Conservation (phyloP, 2,113 vertebrate species). For the Channa argus region DNA sequence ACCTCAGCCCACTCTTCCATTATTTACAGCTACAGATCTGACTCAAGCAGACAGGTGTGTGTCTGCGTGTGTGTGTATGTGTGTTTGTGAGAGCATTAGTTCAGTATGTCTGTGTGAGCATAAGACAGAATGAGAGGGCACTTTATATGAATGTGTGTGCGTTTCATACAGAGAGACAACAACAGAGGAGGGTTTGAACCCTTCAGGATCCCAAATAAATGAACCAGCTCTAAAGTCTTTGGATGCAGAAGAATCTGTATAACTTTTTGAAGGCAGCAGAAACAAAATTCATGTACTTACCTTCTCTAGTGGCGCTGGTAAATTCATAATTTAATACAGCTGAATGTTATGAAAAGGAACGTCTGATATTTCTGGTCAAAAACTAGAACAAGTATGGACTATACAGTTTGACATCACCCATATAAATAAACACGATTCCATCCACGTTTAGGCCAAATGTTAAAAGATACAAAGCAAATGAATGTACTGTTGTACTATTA, state of each 20-base stretch:
- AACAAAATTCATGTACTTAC: slow-evolving; percentile 14
- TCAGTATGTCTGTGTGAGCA: neutral
- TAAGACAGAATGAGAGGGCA: too few relatives aligned
- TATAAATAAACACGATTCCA: too few relatives aligned
- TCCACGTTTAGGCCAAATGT: too few relatives aligned
- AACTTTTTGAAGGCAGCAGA: neutral
- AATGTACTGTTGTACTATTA: too few relatives aligned
- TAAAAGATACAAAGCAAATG: too few relatives aligned
- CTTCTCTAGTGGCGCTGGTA: neutral
- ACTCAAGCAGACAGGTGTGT: slow-evolving; percentile 65
- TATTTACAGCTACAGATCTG: slow-evolving; percentile 72
- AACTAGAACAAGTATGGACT: too few relatives aligned
- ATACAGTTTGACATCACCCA: too few relatives aligned
- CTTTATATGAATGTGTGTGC: neutral
- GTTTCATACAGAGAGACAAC: neutral
- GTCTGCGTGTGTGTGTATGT: slow-evolving; percentile 6
- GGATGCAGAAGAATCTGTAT: neutral
- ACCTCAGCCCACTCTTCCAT: slow-evolving; percentile 70
- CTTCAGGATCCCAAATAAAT: slow-evolving; percentile 23
- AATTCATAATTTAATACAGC: slow-evolving; percentile 22
- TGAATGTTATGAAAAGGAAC: slow-evolving; percentile 11
- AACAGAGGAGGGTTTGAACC: slow-evolving; percentile 36
- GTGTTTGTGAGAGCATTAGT: neutral
- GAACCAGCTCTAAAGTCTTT: slow-evolving; percentile 28
- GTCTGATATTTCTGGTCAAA: neutral